Base-by-base conservation (phyloP, 64 coral and sea anemone species). In the Orbicella faveolata region DNA sequence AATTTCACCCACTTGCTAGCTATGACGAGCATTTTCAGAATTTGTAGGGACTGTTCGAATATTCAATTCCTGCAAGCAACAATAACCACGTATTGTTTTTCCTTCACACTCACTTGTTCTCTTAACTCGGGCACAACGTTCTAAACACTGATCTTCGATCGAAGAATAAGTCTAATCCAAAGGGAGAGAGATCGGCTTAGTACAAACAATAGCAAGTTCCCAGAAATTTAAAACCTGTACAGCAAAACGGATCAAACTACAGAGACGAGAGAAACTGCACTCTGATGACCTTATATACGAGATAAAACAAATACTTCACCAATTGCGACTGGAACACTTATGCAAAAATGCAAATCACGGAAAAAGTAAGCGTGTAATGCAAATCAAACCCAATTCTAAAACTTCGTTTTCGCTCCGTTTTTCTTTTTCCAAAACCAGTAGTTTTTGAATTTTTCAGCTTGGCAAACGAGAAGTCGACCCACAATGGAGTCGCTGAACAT, bases 221-320 rank as follows among this genome's bases (percentile, higher is more conserved):
- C 9, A 44, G 82, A 85, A 85, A 85, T 68, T 52, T 66, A 66
- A 85, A 67, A 85, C 82, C 39, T 53, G 63, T 15, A 48, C 36
- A 23, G 65, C 36, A 51, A 52, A 26, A 13, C 20, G 37, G 82
- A 85, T 73, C 82, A 84, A 84, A 84, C 16, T 84, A 84, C 81
- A 85, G 37, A 70, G 65, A 21, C 18, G 16, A 52, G 39, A 9
- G 66, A 85, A 72, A 52, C 65, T 85, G 20, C 65, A 52, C 63
- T 73, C 82, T 26, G 21, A 39, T 85, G 82, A 85, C 65, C 82
- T 85, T 25, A n/a, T 36, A 85, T 85, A 23, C 48, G 36, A 51
- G 82, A 84, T 70, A 85, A 85, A 85, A 85, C 65, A 85, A 85
- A 85, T 85, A 39, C 82, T 85, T 85, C 64, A 85, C 20, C 65